Conservation (phyloP, 2,113 vertebrate genomes). For the Pleuronectes platessa region DNA sequence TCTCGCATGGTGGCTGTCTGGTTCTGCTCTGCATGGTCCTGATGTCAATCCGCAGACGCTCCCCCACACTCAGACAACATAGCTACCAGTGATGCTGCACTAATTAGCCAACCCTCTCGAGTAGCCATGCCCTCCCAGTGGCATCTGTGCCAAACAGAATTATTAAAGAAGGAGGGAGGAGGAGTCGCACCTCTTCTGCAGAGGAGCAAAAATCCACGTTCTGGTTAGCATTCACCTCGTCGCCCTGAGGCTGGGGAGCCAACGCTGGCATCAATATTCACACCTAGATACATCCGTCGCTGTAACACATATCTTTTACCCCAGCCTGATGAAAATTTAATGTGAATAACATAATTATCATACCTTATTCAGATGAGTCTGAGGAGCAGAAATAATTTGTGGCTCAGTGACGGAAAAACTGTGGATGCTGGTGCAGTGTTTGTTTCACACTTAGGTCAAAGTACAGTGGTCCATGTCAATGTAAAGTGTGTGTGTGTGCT, state of each 20-base stretch:
- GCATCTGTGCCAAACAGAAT: constrained; percentile 77
- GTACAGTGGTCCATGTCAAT: background rate
- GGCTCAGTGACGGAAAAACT: constrained; percentile 18
- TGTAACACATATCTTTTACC: constrained; percentile 41
- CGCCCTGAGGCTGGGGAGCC: constrained; percentile 49
- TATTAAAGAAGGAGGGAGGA: constrained; percentile 68
- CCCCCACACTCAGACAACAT: constrained; percentile 61
- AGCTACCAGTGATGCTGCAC: constrained; percentile 66
- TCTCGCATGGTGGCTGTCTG: constrained; percentile 60
- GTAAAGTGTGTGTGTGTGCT: constrained; percentile 2
- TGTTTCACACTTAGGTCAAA: constrained; percentile 7
- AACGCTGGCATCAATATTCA: constrained; percentile 70
- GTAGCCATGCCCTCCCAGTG: constrained; percentile 65
- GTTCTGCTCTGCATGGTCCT: constrained; percentile 56
- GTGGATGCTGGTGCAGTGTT: constrained; percentile 24
- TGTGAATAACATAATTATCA: constrained; percentile 63
- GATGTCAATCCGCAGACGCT: constrained; percentile 68
- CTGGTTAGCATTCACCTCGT: constrained; percentile 58
- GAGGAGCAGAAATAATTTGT: constrained; percentile 47
- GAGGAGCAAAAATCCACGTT: constrained; percentile 58
- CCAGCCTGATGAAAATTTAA: constrained; percentile 68
- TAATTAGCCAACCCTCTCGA: constrained; percentile 76
- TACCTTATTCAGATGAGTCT: constrained; percentile 65
- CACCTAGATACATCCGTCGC: constrained; percentile 56
- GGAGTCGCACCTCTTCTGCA: constrained; percentile 60